Conservation (phyloP, 2,888 invertebrate species). For the Ennomos quercinarius region DNA sequence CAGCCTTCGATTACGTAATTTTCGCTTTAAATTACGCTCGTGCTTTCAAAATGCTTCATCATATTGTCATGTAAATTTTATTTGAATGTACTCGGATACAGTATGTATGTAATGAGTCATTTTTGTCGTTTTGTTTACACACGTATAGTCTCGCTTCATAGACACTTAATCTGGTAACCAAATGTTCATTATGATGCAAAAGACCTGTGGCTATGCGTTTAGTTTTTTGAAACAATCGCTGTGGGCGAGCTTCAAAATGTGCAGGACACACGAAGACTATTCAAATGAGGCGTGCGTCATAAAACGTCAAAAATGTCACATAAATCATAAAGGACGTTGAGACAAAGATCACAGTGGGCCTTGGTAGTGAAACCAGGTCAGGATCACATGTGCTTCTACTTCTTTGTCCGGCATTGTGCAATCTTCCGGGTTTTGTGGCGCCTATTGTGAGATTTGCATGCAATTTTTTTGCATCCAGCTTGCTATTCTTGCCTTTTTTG, state of each 20-base stretch:
- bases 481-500: constrained; percentile 47
- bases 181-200: constrained; percentile 83
- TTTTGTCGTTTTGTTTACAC: constrained; percentile 67
- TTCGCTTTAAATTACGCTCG: constrained; percentile 30
- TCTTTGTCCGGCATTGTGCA: constrained; percentile 73
- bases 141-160: constrained; percentile 67
- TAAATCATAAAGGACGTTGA: constrained; percentile 81
- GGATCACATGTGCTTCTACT: constrained; percentile 80
- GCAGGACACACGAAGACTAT: constrained; percentile 79
- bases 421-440: constrained; percentile 75
- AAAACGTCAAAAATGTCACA: constrained; percentile 79
- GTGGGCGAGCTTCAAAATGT: constrained; percentile 75
- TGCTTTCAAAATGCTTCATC: constrained; percentile 22
- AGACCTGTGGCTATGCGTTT: constrained; percentile 53
- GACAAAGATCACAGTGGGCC: constrained; percentile 68
- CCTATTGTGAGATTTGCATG: constrained; percentile 69
- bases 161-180: constrained; percentile 83
- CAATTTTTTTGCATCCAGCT: constrained; percentile 70
- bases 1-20: constrained; percentile 58
- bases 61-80: constrained; percentile 57
- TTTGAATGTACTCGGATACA: constrained; percentile 54
- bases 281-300: constrained; percentile 82
- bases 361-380: constrained; percentile 79
- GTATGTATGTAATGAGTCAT: constrained; percentile 63
- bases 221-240: constrained; percentile 68